Evolutionary conservation across 2,797 vertebrate species (phyloP).

Genomic region (Clarias fuscus): DNA sequence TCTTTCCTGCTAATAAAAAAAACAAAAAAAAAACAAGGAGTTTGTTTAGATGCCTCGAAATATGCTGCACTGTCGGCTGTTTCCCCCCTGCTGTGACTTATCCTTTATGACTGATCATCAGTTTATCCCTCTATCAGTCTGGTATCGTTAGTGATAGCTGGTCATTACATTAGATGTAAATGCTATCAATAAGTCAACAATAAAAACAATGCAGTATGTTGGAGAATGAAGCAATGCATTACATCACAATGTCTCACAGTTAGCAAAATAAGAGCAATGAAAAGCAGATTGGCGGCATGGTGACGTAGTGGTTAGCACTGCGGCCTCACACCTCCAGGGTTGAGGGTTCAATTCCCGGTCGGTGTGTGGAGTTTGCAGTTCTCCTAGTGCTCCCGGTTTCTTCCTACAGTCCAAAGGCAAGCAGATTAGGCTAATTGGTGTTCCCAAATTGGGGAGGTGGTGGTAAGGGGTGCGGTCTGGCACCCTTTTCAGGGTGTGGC

Average conservation of each 20-base stretch:
- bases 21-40: not conserved
- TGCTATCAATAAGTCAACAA: not conserved
- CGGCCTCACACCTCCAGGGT: too few species aligned
- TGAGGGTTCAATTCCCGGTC: too few species aligned
- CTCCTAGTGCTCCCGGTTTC: too few species aligned
- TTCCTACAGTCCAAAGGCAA: too few species aligned
- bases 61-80: slow-evolving; percentile 1
- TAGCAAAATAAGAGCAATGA: not conserved
- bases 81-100: not conserved
- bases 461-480: too few species aligned
- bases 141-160: not conserved
- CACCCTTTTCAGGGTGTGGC: too few species aligned
- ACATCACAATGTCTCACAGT: too few species aligned
- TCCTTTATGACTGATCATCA: not conserved
- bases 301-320: too few species aligned
- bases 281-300: too few species aligned
- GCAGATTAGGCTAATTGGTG: too few species aligned
- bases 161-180: not conserved
- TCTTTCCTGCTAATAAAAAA: not conserved
- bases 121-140: not conserved
- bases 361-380: too few species aligned
- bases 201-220: not conserved
- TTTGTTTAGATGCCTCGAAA: not conserved
- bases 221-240: not conserved
- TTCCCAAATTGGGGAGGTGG: too few species aligned